These are phyloP conservation scores for Leguminivora glycinivorella DNA, from an alignment of 1,140 invertebrate genomes.

Conservation along the genomic window DNA sequence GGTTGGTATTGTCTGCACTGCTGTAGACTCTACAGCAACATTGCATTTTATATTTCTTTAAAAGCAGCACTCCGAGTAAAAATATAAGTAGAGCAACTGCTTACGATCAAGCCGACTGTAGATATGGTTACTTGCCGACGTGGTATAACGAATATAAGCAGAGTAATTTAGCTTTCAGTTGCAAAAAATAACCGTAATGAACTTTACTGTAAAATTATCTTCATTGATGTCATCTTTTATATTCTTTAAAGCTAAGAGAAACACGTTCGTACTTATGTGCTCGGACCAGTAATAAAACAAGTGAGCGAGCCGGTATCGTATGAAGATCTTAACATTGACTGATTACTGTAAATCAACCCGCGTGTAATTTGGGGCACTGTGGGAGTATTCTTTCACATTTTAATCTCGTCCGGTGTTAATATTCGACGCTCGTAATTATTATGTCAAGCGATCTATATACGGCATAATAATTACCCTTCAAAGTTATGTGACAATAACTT, in stretches of 20 bases:
- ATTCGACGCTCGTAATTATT: constrained; percentile 36
- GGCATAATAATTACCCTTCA: constrained; percentile 6
- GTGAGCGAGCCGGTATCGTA: constrained; percentile 38
- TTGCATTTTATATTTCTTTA: background rate
- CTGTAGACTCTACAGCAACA: no score
- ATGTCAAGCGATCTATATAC: constrained; percentile 32
- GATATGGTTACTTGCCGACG: no score
- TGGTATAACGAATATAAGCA: background rate
- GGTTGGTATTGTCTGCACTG: constrained; percentile 31
- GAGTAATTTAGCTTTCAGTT: background rate
- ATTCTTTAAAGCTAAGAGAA: constrained; percentile 6
- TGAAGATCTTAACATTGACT: constrained; percentile 52
- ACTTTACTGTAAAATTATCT: constrained; percentile 20
- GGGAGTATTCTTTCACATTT: constrained; percentile 34
- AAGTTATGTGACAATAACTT: constrained; percentile 10
- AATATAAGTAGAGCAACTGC: background rate
- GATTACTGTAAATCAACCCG: constrained; percentile 47
- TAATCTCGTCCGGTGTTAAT: constrained; percentile 29
- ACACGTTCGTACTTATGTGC: constrained; percentile 8
- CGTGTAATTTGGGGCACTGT: constrained; percentile 44
- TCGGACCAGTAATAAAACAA: constrained; percentile 24
- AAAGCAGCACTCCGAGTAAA: background rate
- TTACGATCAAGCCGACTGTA: no score
- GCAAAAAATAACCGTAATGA: background rate
- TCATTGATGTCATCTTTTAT: constrained; percentile 28